These are phyloP conservation scores for Streblospio benedicti DNA, from an alignment of 1,140 invertebrate genomes.

Conservation along the genomic window DNA sequence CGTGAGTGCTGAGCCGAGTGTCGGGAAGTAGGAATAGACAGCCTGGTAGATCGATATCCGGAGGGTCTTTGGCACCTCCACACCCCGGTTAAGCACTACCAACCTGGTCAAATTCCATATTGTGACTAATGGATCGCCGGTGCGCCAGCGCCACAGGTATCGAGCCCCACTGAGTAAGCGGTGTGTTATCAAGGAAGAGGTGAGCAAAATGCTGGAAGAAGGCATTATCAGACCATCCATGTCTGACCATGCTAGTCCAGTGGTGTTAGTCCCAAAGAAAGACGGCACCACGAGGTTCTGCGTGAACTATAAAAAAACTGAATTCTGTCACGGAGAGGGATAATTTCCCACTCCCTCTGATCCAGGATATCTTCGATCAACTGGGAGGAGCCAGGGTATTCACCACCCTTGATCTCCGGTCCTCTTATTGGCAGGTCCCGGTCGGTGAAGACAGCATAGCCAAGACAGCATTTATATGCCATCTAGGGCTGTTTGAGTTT, in stretches of 20 bases:
- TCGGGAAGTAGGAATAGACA: no score
- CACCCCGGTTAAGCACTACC: no score
- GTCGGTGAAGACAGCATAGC: conserved; percentile 31
- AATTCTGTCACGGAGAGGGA: conserved; percentile 26
- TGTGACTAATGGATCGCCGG: no score
- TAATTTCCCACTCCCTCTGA: conserved; percentile 25
- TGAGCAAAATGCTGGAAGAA: no score
- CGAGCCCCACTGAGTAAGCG: no score
- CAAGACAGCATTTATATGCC: conserved; percentile 37
- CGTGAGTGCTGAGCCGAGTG: no score
- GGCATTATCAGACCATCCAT: no score
- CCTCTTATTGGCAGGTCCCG: conserved; percentile 42
- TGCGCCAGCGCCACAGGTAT: no score
- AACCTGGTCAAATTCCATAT: no score
- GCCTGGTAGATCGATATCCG: no score
- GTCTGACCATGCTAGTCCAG: conserved; percentile 30
- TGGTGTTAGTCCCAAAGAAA: conserved; percentile 31
- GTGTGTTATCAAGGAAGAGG: no score
- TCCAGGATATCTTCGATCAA: conserved; percentile 28
- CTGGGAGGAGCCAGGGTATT: conserved; percentile 21
- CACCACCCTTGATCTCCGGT: conserved; percentile 22
- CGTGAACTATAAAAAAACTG: conserved; percentile 27
- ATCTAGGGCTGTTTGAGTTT: conserved; percentile 23
- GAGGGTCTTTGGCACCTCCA: no score
- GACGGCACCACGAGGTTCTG: conserved; percentile 25